Conservation (phyloP, 2,888 invertebrate species). For the Xestia sexstrigata region DNA sequence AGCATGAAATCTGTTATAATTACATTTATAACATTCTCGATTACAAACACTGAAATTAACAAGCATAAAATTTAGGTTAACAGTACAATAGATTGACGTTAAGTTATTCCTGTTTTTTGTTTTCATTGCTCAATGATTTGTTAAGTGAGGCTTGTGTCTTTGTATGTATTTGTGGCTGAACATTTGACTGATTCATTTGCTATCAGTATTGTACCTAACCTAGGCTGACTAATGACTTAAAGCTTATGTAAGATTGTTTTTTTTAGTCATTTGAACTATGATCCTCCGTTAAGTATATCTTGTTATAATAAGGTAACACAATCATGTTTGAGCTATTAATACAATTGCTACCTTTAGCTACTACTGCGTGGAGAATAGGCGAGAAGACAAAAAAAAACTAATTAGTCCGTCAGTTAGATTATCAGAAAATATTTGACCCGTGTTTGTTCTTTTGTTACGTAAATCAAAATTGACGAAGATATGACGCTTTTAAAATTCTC, state of each 20-base stretch:
- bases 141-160: slow-evolving; percentile 16
- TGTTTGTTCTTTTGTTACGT: no score
- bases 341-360: neutral
- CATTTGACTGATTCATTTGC: slow-evolving; percentile 11
- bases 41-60: slow-evolving; percentile 33
- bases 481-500: no score
- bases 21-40: slow-evolving; percentile 40
- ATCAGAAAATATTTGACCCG: no score
- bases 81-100: slow-evolving; percentile 37
- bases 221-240: neutral
- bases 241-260: neutral
- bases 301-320: neutral
- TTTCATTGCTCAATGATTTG: slow-evolving; percentile 36
- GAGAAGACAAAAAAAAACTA: no score
- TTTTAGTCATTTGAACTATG: slow-evolving; percentile 19
- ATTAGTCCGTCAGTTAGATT: no score
- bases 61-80: slow-evolving; percentile 50
- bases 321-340: neutral
- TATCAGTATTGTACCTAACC: neutral
- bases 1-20: slow-evolving; percentile 52
- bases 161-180: slow-evolving; percentile 23
- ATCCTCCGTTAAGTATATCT: neutral
- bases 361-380: neutral
- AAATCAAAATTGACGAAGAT: no score
- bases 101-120: slow-evolving; percentile 27